Conservation (phyloP, 2,888 invertebrate genomes). For the Corythucha ciliata region DNA sequence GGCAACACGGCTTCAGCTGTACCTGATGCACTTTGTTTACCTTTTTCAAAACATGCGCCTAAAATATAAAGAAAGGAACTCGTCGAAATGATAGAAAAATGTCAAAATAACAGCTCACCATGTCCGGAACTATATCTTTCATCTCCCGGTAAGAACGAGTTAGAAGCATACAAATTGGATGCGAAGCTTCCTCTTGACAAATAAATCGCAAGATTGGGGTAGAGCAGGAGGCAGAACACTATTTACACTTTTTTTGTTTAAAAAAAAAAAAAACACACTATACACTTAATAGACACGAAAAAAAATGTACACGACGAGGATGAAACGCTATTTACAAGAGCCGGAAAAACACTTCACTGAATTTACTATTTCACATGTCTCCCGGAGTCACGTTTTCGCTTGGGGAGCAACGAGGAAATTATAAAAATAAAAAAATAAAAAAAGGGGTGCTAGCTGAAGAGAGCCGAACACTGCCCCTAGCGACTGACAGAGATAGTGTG, state of each 20-base stretch:
- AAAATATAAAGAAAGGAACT: not conserved
- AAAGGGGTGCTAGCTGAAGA: too few species aligned
- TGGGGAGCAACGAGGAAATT: too few species aligned
- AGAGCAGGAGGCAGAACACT: slow-evolving; percentile 5
- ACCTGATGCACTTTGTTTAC: slow-evolving; percentile 23
- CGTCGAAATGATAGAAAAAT: not conserved
- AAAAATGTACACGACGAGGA: not conserved
- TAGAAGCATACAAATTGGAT: slow-evolving; percentile 33
- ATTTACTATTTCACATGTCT: slow-evolving; percentile 17
- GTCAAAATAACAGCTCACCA: slow-evolving; percentile 50
- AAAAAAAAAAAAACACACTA: too few species aligned
- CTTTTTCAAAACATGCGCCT: not conserved
- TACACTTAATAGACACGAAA: slow-evolving; percentile 23
- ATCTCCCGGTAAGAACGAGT: slow-evolving; percentile 47
- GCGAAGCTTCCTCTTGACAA: slow-evolving; percentile 16
- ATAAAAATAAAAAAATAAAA: too few species aligned
- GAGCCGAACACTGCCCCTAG: too few species aligned
- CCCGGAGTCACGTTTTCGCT: slow-evolving; percentile 12
- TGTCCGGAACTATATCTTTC: slow-evolving; percentile 73
- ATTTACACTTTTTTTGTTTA: slow-evolving; percentile 17
- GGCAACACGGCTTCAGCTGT: slow-evolving; percentile 17
- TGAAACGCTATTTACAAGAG: slow-evolving; percentile 18
- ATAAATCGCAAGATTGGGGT: slow-evolving; percentile 18
- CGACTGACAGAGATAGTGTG: too few species aligned
- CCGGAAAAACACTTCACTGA: too few species aligned